Conservation (phyloP, 1,140 invertebrate species). For the Oscheius sp. region DNA sequence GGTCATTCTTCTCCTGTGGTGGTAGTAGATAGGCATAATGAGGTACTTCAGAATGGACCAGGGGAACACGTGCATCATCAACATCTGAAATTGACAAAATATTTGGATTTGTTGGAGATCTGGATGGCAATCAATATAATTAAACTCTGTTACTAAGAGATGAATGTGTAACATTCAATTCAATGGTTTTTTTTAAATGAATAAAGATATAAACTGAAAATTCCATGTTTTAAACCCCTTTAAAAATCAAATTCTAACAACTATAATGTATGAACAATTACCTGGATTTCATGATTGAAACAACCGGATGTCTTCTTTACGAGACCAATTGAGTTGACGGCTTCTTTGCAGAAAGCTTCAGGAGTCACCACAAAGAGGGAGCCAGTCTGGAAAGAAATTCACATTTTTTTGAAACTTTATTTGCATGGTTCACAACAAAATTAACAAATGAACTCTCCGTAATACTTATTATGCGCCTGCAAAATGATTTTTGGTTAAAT, state of each 20-base stretch:
- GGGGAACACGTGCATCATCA: constrained; percentile 29
- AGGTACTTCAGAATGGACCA: constrained; percentile 36
- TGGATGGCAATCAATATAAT: not conserved
- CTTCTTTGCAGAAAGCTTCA: constrained; percentile 50
- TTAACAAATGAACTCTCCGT: no score
- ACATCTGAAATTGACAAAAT: constrained; percentile 23
- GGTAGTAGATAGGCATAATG: constrained; percentile 35
- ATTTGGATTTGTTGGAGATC: not conserved
- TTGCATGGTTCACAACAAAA: not conserved
- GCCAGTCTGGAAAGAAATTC: constrained; percentile 42
- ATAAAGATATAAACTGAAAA: not conserved
- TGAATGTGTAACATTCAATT: not conserved
- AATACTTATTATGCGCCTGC: no score
- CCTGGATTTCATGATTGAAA: constrained; percentile 58
- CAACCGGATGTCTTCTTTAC: constrained; percentile 50
- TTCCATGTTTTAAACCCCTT: no score
- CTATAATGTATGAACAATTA: not conserved
- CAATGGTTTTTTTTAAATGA: not conserved
- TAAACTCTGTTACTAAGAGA: not conserved
- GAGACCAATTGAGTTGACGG: constrained; percentile 47
- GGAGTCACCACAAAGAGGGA: constrained; percentile 55
- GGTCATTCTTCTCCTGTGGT: constrained; percentile 23
- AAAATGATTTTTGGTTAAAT: no score
- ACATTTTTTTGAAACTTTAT: constrained; percentile 12
- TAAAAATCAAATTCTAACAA: not conserved